phyloP scores from a whole-genome alignment of 2,888 invertebrate species.

The Ommatoiulus sabulosus region DNA sequence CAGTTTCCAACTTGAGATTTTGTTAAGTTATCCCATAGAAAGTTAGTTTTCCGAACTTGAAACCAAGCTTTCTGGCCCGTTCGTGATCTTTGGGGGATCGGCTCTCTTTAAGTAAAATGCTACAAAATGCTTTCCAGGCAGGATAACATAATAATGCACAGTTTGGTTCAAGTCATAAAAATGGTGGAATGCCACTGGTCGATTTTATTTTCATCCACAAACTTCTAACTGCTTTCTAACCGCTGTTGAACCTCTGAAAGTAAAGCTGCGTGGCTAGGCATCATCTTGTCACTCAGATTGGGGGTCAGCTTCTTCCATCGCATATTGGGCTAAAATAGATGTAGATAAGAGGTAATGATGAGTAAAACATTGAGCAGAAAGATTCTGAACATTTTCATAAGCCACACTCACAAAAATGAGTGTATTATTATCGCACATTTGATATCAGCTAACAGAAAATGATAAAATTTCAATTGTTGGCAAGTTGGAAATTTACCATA shows the following conservation, averaged over 20 bases:
- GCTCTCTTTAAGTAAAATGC: not conserved
- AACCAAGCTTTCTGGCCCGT: not conserved
- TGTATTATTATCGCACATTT: not conserved
- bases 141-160: not conserved
- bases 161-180: not conserved
- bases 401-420: not conserved
- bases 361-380: not conserved
- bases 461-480: no score
- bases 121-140: not conserved
- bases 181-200: not conserved
- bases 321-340: constrained; percentile 54
- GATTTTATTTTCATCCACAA: not conserved
- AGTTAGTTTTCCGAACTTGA: not conserved
- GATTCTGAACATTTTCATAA: no score
- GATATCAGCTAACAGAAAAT: not conserved
- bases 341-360: not conserved
- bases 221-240: constrained; percentile 53
- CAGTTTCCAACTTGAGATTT: not conserved
- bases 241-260: constrained; percentile 57
- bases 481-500: no score
- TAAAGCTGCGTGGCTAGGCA: constrained; percentile 58
- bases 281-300: constrained; percentile 58
- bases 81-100: not conserved
- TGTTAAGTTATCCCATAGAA: not conserved
- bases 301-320: constrained; percentile 57